Conservation (phyloP, 2,113 vertebrate species). For the Dicerorhinus sumatrensis region DNA sequence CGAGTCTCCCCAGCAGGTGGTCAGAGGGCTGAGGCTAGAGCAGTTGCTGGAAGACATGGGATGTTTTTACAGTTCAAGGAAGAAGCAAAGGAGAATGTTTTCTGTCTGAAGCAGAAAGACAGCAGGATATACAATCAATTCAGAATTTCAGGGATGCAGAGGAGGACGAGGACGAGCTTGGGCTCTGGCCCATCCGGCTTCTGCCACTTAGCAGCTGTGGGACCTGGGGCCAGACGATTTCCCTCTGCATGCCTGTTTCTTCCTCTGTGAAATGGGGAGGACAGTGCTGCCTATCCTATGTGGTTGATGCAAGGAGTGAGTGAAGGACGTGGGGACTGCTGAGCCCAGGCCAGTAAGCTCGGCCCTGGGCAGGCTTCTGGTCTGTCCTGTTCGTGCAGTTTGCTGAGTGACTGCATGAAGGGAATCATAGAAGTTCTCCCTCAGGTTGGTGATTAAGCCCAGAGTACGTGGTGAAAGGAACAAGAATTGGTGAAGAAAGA, state of each 20-base stretch:
- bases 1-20: too few species aligned
- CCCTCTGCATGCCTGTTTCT: not conserved
- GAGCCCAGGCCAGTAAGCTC: fast-evolving
- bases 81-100: not conserved
- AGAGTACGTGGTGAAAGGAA: fast-evolving
- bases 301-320: too few species aligned
- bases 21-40: not conserved
- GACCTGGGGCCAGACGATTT: fast-evolving
- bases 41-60: too few species aligned
- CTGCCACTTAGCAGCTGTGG: fast-evolving
- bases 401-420: fast-evolving
- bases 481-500: fast-evolving
- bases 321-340: not conserved
- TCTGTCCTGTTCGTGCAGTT: fast-evolving
- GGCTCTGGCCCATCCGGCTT: too few species aligned
- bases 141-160: fast-evolving
- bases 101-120: not conserved
- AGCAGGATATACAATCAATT: fast-evolving
- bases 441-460: fast-evolving
- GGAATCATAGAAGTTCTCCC: fast-evolving
- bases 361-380: fast-evolving
- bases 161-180: fast-evolving
- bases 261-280: not conserved
- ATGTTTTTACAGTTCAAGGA: not conserved
- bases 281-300: fast-evolving